Base-by-base conservation (phyloP, 2,113 vertebrate species). In the Rhynchopsitta pachyrhyncha region DNA sequence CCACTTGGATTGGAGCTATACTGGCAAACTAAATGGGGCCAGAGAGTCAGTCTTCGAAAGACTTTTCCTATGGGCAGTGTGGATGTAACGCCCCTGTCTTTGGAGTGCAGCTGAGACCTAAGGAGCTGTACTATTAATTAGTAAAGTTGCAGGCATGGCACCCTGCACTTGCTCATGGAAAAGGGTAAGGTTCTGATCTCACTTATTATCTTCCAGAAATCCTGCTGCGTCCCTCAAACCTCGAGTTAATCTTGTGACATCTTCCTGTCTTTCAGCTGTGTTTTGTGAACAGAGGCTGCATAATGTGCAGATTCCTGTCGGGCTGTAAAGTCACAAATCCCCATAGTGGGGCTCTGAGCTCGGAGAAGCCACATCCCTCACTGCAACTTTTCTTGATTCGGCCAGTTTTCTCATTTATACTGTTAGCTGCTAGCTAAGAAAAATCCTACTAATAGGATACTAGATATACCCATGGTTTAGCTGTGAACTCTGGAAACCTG, bases 321-420 rank as follows among this genome's bases (percentile, higher is more conserved):
- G 9, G 4, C 7, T 35, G 39, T 11, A 52, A 81, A 81, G 41
- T 20, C 29, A 16, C 4, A 5, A 25, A 11, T 47, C 9, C 4
- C 18, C 0, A 0, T 1, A 35, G 18, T 1, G 9, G 18, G n/a
- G 13, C 27, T 7, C 1, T 10, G 41, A 86, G 41, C 37, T 41
- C 13, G 52, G 44, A 11, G 28, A 7, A 78, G 7, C 11, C 22
- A 10, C 29, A 37, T n/a, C 17, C 2, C 18, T 63, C n/a, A 18
- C 35, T 59, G 6, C 1, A 46, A 27, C n/a, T 44, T 37, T 33
- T 53, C 52, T 66, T 57, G 11, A 52, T 78, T 47, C 46, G 35
- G 22, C 3, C 27, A 29, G 9, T 50, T 83, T 86, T 76, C 25
- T 68, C 33, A 53, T 47, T 59, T 15, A 63, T 41, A 75, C 33